Evolutionary conservation across 2,113 vertebrate species (phyloP), one percentile per base, ranked within the genome.

Genomic region (Oncorhynchus keta): DNA sequence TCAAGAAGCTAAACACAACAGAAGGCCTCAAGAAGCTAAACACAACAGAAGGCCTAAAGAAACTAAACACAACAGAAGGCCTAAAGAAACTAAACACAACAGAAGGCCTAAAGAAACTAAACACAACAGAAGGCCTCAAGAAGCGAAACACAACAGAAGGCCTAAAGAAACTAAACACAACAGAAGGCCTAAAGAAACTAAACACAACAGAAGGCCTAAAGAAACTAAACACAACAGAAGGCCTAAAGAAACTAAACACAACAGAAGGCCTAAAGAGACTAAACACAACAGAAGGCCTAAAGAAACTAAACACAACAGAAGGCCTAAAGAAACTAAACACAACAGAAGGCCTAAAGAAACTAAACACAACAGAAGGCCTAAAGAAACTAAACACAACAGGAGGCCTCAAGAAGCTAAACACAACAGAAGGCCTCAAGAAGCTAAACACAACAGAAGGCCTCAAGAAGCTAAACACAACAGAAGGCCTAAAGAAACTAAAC

Each of bases 11-110:
- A 32, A 32, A 0, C 30, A 32, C 77, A 77, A 76, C 79, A 77
- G 49, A 64, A 39, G 39, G 8, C 7, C 39, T 64, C 62, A 32
- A 32, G 30, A 32, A 32, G 5, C 30, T 32, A 32, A 32, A 1
- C 30, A 32, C 77, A 77, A 76, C 79, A 77, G 32, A 64, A 39
- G 8, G 8, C 7, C 39, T 64, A 66, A 77, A 59, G 76, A 51
- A 78, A 79, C 9, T 64, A 61, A 83, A 74, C 74, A 76, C 30
- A 32, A 32, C 30, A 32, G 30, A 5, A 30, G 30, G 30, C 30
- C 30, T 32, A 77, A 77, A 59, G 76, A 51, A 78, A 78, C 9
- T 64, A 61, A 83, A 74, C 73, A 76, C 77, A 77, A 76, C 79
- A 77, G 49, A 59, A 45, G 8, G 8, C 8, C 39, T 64, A 66